Evolutionary conservation across 2,888 invertebrate species (phyloP), one percentile per base, ranked within the genome.

Genomic region (Tetanocera ferruginea): DNA sequence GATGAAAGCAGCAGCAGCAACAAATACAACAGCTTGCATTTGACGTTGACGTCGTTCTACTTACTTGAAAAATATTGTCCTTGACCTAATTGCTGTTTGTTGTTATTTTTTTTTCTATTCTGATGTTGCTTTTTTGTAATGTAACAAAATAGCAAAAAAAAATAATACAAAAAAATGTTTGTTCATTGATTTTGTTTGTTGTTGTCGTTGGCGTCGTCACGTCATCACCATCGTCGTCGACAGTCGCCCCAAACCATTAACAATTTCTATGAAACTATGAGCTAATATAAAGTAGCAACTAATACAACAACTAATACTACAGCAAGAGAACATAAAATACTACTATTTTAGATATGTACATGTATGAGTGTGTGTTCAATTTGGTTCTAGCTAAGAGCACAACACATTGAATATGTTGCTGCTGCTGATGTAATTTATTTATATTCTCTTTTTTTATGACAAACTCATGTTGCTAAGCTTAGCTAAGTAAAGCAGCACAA

Each of bases 21-120:
- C 64, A 64, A 64, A 11, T 17, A 64, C 64, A 31, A 62, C 62
- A 62, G 11, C 62, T 28, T 25, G 28, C 67, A 52, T 52, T 49
- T 51, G 52, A 31, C 70, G 55, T 49, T 28, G 69, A 28, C 70
- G 31, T 31, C 52, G 70, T 70, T 70, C 52, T 69, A 69, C 69
- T 69, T 70, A 51, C 31, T 52, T 52, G 70, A 69, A 69, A 69
- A 69, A 69, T 17, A 55, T 71, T 72, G 72, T 72, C 60, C 72
- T 72, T 72, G 72, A 72, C 72, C 43, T 37, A 37, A 49, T 49
- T 60, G 57, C 60, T 60, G 57, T 14, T 43, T 43, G 43, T 43
- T 43, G 43, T 5, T 8, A 6, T 43, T 43, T 11, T 43, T 43
- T 43, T 14, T 43, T 6, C 37, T 37, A 14, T 43, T 43, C 14